Evolutionary conservation across 2,113 vertebrate species (phyloP), one percentile per base, ranked within the genome.

Genomic region (Antigone vipio): DNA sequence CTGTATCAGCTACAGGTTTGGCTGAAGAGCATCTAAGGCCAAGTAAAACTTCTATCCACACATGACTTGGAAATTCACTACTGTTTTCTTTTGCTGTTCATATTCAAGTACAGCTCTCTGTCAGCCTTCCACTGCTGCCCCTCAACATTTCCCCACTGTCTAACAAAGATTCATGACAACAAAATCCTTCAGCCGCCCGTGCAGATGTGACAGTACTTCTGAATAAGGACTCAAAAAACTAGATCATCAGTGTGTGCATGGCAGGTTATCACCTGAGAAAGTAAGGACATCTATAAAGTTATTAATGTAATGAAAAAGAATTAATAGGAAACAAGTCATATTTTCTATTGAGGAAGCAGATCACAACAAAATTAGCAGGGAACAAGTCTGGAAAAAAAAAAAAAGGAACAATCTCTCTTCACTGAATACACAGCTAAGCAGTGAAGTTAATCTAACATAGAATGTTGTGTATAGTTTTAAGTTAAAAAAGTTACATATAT

Each of bases 201-300:
- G 9, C 8, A 87, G 16, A 60, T 30, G 27, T 23, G 19, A 81
- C 20, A 42, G 30, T 35, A 44, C 24, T 69, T 93, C 67, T 64
- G 40, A 83, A 2, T 45, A 74, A 55, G 15, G 64, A n/a, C 50
- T 55, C 76, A 24, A 68, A 85, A 59, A 59, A 45, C 74, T 16
- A 50, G 1, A 81, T 19, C 19, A 72, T 83, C 49, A 35, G 0
- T 35, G 14, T 32, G 5, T 58, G 6, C 1, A 4, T 30, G 4
- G 18, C 15, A 81, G 24, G 34, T 73, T 40, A 62, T 27, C 35
- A 91, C 23, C 40, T 10, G 12, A 68, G 27, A 88, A 91, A 85
- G 17, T 32, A 82, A 86, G 11, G 12, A 73, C 38, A 38, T 9
- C 50, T 81, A 42, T 11, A 12, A 68, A 21, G 5, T 55, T 53